Evolutionary conservation across 1,140 invertebrate species (phyloP).

Genomic region (Danaus melanippus): DNA sequence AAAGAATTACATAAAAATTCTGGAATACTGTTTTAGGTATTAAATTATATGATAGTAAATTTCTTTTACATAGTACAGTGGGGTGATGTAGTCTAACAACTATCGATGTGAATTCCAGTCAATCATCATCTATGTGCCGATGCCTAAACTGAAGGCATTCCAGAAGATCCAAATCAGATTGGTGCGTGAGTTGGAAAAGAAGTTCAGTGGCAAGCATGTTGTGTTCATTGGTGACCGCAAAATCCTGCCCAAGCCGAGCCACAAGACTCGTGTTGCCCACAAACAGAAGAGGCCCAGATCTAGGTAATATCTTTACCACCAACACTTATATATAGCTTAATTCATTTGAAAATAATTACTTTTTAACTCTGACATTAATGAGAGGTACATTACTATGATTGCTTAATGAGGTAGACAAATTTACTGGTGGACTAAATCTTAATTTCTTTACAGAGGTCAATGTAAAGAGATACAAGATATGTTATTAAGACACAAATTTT

Average conservation of each 20-base stretch:
- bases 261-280: slow-evolving; percentile 93
- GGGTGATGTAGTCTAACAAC: neutral
- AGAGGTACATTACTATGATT: no score
- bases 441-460: no score
- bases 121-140: slow-evolving; percentile 98
- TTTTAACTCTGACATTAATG: no score
- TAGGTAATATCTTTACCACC: slow-evolving; percentile 41
- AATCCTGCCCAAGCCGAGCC: slow-evolving; percentile 97
- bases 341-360: no score
- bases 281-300: slow-evolving; percentile 98
- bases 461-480: no score
- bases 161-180: slow-evolving; percentile 98
- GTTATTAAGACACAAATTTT: no score
- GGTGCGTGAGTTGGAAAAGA: slow-evolving; percentile 98
- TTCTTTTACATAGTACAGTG: neutral
- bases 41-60: no score
- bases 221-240: slow-evolving; percentile 98
- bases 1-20: no score
- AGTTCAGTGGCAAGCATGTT: slow-evolving; percentile 99
- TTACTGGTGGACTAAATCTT: no score
- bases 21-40: no score
- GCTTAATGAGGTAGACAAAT: no score
- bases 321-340: no score
- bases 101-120: slow-evolving; percentile 76
- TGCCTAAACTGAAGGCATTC: slow-evolving; percentile 96